These are phyloP conservation scores for Syngnathus floridae DNA, from an alignment of 2,113 vertebrate genomes.

Conservation along the genomic window DNA sequence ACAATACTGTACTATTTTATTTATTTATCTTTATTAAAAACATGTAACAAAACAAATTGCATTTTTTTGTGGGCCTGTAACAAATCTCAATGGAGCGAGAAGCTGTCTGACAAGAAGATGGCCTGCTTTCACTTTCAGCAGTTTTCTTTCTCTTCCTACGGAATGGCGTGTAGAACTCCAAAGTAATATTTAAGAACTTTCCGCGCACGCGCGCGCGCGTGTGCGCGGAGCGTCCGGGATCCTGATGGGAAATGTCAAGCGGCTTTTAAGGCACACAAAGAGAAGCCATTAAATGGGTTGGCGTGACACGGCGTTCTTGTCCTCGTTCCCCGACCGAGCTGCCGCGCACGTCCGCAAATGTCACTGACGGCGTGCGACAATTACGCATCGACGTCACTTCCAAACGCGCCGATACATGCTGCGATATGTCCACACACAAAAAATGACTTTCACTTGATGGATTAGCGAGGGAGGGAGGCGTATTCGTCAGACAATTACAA, in stretches of 20 bases:
- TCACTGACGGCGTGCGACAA: background rate
- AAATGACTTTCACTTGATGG: background rate
- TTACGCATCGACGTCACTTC: background rate
- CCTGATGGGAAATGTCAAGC: conserved; percentile 8
- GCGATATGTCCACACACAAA: background rate
- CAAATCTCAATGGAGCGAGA: background rate
- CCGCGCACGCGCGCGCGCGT: too few species aligned
- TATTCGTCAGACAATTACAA: too few species aligned
- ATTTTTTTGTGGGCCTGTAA: background rate
- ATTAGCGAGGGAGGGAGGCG: background rate
- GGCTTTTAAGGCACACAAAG: conserved; percentile 1
- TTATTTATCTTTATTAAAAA: background rate
- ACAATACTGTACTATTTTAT: background rate
- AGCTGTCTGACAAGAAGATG: background rate
- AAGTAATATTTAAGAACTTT: background rate
- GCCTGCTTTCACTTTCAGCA: background rate
- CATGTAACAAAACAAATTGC: too few species aligned
- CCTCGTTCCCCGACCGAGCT: background rate
- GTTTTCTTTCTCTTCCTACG: background rate
- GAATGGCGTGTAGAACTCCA: background rate
- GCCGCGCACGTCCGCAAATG: background rate
- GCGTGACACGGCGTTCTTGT: background rate
- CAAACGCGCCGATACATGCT: background rate
- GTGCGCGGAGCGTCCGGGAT: background rate
- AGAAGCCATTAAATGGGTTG: conserved; percentile 10